Evolutionary conservation across 2,113 vertebrate species (phyloP).

Genomic region (Carassius auratus): DNA sequence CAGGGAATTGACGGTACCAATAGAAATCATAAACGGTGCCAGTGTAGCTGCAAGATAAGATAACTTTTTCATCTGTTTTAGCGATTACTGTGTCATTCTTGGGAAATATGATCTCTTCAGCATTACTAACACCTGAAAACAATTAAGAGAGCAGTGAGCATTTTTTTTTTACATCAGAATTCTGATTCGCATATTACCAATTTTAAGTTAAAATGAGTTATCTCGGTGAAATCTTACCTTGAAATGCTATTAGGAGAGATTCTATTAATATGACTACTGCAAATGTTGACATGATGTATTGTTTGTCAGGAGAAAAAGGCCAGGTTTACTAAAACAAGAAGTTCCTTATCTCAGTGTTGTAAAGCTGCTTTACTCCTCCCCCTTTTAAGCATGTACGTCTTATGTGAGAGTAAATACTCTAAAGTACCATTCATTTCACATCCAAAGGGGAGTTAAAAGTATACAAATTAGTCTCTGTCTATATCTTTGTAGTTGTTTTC

Average conservation of each 20-base stretch:
- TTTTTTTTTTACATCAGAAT: background rate
- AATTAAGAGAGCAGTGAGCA: background rate
- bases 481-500: background rate
- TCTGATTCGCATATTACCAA: background rate
- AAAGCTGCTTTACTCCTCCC: background rate
- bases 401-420: background rate
- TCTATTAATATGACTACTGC: background rate
- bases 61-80: background rate
- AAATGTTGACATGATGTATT: background rate
- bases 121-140: background rate
- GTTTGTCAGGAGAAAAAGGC: background rate
- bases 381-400: background rate
- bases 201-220: background rate
- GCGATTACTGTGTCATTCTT: background rate
- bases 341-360: background rate
- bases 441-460: background rate
- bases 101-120: background rate
- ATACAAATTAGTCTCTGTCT: no score
- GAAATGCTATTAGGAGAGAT: background rate
- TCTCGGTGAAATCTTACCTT: background rate
- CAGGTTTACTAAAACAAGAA: background rate
- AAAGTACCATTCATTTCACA: background rate
- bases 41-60: background rate
- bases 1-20: slow-evolving; percentile 26
- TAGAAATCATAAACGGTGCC: background rate